A percentile compares a stretch with the other conserved stretches of the same genome.
These are phyloP conservation scores for Thrips palmi DNA, from an alignment of 1,140 invertebrate species.

Conservation along the genomic window DNA sequence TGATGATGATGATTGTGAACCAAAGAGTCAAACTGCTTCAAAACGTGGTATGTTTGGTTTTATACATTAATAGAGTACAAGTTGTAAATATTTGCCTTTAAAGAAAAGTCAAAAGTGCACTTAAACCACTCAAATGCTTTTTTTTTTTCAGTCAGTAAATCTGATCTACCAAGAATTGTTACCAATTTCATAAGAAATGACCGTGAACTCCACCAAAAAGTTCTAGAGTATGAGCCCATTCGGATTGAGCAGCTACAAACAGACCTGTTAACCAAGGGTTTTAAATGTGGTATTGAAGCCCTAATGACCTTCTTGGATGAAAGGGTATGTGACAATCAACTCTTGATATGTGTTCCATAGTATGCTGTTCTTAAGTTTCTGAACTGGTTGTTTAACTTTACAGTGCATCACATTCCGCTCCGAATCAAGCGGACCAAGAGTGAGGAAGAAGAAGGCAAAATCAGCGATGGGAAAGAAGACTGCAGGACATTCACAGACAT, in stretches of 20 bases:
- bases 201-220: conserved; percentile 22
- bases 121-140: conserved; percentile 4
- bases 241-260: conserved; percentile 22
- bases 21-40: too few relatives aligned
- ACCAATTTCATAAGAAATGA: conserved; percentile 19
- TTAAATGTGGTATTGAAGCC: conserved; percentile 23
- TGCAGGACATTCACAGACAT: too few relatives aligned
- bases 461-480: too few relatives aligned
- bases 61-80: not conserved
- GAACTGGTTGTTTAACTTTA: conserved; percentile 11
- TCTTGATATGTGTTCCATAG: not conserved
- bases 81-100: not conserved
- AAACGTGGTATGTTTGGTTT: not conserved
- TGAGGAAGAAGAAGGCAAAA: too few relatives aligned
- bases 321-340: conserved; percentile 21
- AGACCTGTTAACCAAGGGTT: conserved; percentile 21
- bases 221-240: conserved; percentile 29
- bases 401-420: conserved; percentile 21
- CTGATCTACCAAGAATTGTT: conserved; percentile 15
- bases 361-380: not conserved
- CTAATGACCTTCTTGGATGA: conserved; percentile 29
- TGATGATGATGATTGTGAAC: too few relatives aligned
- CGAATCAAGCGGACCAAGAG: too few relatives aligned
- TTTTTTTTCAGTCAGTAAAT: conserved; percentile 6
- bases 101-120: not conserved